Evolutionary conservation across 2,888 invertebrate genomes (phyloP), one percentile per base, ranked within the genome.

Genomic region (Asteroscopus sphinx): DNA sequence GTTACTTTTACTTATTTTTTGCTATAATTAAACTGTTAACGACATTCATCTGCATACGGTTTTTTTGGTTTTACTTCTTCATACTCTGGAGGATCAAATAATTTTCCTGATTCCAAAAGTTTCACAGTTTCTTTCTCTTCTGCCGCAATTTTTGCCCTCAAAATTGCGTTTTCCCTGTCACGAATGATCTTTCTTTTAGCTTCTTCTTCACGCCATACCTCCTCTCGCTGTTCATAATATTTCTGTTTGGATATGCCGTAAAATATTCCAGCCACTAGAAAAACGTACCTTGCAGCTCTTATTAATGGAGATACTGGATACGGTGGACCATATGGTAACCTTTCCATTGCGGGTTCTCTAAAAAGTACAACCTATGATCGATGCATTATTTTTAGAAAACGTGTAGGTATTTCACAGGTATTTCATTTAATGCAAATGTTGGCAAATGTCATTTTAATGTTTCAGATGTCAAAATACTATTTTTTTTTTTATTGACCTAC

Each of bases 231-330:
- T n/a, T 80, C 77, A 68, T 94, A 93, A 0, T 80, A 21, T 0
- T 26, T 69, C 68, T 90, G 88, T 68, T 93, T 94, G 0, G 73
- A 68, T 26, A 70, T 58, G 3, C 85, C 94, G 61, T 92, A 92
- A 7, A 93, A 9, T 17, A 94, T 83, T 5, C 94, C 94, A 33
- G 89, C 86, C 28, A 92, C 36, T 1, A 94, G 73, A 1, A 92
- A 64, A 25, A 73, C 83, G 70, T 81, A 93, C 68, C 94, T 82
- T 6, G 77, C 49, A 5, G 88, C 90, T 56, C 94, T 82, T 58
- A 94, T 91, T 21, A 93, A 56, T 15, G 94, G 93, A 0, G 94
- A 94, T 1, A 94, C 94, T 4, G 82, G 74, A 42, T 86, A 76
- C 0, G 94, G 92, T 26, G 87, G 86, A 3, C 93, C 93, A 39